Base-by-base conservation (phyloP, 2,888 invertebrate genomes). In the Rhaphigaster nebulosa region DNA sequence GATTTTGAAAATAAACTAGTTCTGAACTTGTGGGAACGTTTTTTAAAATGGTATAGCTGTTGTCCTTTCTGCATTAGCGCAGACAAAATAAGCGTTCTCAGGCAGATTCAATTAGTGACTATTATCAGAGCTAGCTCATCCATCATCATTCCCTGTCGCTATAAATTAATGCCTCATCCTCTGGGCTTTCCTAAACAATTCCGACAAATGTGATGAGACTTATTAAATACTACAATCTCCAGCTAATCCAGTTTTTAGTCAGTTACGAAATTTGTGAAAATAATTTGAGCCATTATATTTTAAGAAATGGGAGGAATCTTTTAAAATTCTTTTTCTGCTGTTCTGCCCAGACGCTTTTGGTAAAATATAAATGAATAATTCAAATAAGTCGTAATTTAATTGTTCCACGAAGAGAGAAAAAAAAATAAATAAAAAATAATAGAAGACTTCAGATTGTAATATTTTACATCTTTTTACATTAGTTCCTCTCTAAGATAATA, bases 91-190 rank as follows among this genome's bases (percentile, higher is more conserved):
- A 29, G 8, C 26, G 65, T 65, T n/a, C 80, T 20, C 23, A 8
- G 41, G 84, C 12, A 84, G 45, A 50, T 84, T 38, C 84, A 45
- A 84, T 84, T 84, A 84, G 84, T n/a, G 84, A 45, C 45, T 45
- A 84, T 84, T 84, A 45, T 84, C 2, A 50, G 26, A 50, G 45
- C 45, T 50, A 10, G 20, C 26, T 26, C 26, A 50, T 45, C 84
- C 45, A 84, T 45, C 84, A 45, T 45, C 45, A n/a, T 41, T 13
- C 26, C 4, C 26, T n/a, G 12, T 13, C 45, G 45, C 45, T 50
- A 45, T 45, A 10, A 45, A 84, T 84, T 41, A 50, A n/a, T n/a
- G 12, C 26, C 84, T 45, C 45, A 4, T 45, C 13, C 45, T 45
- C 13, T 26, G 26, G 45, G 5, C 26, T 34, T 45, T 26, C 41